Base-by-base conservation (phyloP, 2,797 vertebrate genomes). In the Neostethus bicornis region DNA sequence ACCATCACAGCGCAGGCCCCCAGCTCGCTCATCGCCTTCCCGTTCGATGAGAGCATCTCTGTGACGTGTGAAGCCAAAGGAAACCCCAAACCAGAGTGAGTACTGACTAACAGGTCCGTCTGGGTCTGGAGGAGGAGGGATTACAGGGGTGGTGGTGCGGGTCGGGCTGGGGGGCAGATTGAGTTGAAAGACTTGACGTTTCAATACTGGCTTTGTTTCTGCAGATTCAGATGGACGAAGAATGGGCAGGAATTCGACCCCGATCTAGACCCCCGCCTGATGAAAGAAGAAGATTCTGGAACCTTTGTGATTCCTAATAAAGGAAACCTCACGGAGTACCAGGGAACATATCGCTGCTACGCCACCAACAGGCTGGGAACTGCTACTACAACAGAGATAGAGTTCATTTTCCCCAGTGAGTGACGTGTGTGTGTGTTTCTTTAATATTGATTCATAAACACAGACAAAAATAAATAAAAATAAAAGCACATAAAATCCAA, bases 371-470 rank as follows among this genome's bases (percentile, higher is more conserved):
- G 83, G 38, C 85, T 98, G 59, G 97, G 97, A 61, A 92, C 93
- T 0, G 94, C 96, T 53, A 91, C 97, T 89, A 98, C 96, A 5
- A 90, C 94, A 62, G 95, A 98, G 85, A 95, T 96, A 11, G 92
- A 94, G 59, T 93, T 99, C 55, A 89, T 96, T 68, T 94, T 97
- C 80, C 96, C 96, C 83, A 88, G 97, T 99, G 91, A 95, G 94
- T 87, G 56, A 70, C 72, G 51, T 73, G 34, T 31, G 59, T 63
- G 17, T 64, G n/a, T n/a, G n/a, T n/a, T n/a, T n/a, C n/a, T n/a
- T n/a, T n/a, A n/a, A n/a, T n/a, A n/a, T n/a, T n/a, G n/a, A n/a
- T n/a, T n/a, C n/a, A n/a, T n/a, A n/a, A n/a, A n/a, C n/a, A n/a
- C n/a, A n/a, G n/a, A n/a, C n/a, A n/a, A n/a, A n/a, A n/a, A n/a